Evolutionary conservation across 1,140 invertebrate genomes (phyloP).

Genomic region (Orchesella cincta): DNA sequence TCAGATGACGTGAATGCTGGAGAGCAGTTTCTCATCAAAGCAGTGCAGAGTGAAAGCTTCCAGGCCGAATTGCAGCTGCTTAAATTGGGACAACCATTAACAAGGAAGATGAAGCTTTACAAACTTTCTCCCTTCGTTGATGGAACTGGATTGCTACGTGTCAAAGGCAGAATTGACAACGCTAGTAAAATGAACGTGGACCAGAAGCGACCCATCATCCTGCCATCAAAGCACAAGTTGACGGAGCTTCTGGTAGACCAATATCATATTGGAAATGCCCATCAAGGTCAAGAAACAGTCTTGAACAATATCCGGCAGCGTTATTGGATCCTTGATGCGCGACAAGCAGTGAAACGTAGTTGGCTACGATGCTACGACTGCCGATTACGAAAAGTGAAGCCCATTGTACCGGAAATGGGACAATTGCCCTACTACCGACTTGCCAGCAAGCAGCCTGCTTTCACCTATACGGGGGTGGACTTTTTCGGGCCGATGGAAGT

Average conservation of each 20-base stretch:
- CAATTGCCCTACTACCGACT: conserved; percentile 42
- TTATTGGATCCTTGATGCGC: conserved; percentile 4
- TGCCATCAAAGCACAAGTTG: background rate
- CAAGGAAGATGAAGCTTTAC: background rate
- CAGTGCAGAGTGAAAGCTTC: background rate
- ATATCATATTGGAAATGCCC: background rate
- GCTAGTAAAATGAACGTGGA: background rate
- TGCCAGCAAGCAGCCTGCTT: conserved; percentile 33
- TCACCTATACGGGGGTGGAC: conserved; percentile 46
- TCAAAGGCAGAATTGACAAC: background rate
- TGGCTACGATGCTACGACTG: conserved; percentile 36
- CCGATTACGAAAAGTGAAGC: conserved; percentile 3
- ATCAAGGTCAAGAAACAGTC: conserved; percentile 13
- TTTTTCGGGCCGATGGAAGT: conserved; percentile 50
- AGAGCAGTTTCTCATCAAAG: background rate
- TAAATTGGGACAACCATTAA: background rate
- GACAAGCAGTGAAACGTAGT: background rate
- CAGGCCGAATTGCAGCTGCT: background rate
- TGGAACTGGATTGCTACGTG: background rate
- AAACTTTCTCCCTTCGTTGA: background rate
- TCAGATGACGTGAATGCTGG: background rate
- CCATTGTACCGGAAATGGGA: conserved; percentile 35
- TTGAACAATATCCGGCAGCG: conserved; percentile 8
- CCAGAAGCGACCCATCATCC: background rate
- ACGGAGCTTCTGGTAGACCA: background rate